Evolutionary conservation across 2,113 vertebrate species (phyloP).

Genomic region (Gasterosteus nipponicus): DNA sequence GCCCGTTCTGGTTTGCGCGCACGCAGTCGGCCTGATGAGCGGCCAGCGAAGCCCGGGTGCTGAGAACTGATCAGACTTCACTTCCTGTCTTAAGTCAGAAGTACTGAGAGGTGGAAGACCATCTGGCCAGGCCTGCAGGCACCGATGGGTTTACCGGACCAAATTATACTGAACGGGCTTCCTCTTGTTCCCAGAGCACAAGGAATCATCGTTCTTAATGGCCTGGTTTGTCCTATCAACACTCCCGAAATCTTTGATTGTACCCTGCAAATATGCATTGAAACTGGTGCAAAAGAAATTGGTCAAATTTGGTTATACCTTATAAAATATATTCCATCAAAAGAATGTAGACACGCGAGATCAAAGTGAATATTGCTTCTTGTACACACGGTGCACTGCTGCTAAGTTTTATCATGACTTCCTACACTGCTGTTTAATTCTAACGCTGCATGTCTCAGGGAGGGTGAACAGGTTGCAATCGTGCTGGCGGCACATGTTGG

Average conservation of each 20-base stretch:
- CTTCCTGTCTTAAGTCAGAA: constrained; percentile 54
- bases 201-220: neutral
- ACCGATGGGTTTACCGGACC: constrained; percentile 17
- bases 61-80: constrained; percentile 46
- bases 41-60: constrained; percentile 16
- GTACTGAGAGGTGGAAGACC: constrained; percentile 42
- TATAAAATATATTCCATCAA: neutral
- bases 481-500: constrained; percentile 10
- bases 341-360: too few relatives aligned
- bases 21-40: constrained; percentile 43
- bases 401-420: neutral
- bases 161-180: constrained; percentile 28
- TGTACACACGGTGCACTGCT: neutral
- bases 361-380: too few relatives aligned
- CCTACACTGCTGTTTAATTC: neutral
- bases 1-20: constrained; percentile 2
- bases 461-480: constrained; percentile 30
- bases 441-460: neutral
- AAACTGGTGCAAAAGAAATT: neutral
- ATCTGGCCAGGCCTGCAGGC: constrained; percentile 52
- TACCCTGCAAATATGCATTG: neutral
- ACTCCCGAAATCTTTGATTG: neutral
- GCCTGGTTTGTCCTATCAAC: neutral
- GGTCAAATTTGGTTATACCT: neutral
- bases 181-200: neutral